Base-by-base conservation (phyloP, 2,797 vertebrate species). In the Columba guinea region DNA sequence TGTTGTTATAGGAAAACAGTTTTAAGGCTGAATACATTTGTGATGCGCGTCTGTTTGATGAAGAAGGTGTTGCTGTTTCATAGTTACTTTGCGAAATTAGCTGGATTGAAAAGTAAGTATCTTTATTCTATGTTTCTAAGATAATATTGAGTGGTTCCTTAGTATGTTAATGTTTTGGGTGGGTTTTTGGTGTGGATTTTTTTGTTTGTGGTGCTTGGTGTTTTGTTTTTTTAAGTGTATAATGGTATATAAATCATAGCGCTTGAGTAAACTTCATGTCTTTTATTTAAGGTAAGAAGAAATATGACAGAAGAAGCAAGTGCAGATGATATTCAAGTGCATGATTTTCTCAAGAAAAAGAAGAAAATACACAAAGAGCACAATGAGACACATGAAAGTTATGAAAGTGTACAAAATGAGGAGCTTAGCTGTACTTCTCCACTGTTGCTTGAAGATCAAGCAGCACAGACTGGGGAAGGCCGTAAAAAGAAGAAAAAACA, bases 281-380 rank as follows among this genome's bases (percentile, higher is more conserved):
- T 90, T 94, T 83, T 58, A 4, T 35, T 89, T 58, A 58, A 95
- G 90, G 49, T 84, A 48, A 77, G 68, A 17, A 17, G 39, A 75
- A 63, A 52, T 7, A 94, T 84, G 95, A 84, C 70, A 84, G 30
- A 8, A 78, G 10, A 44, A 58, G 46, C 46, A 35, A 64, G 1
- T 27, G 53, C 24, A 77, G 78, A 26, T 68, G 60, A 64, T 55
- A 82, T 89, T 13, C 44, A 73, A 63, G 46, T 26, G 22, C 24
- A 19, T 35, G 17, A 67, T 46, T 53, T 49, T 76, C 9, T 75
- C 8, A 93, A 93, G 71, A 98, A 95, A 90, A 97, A 37, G 30
- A 82, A 77, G 55, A 97, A 59, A 89, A 94, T 93, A 21, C 64
- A 19, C 30, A 70, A 19, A 23, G 11, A 52, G 17, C 8, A 13